Conservation (phyloP, 1,140 invertebrate genomes). For the Aphis craccivora region DNA sequence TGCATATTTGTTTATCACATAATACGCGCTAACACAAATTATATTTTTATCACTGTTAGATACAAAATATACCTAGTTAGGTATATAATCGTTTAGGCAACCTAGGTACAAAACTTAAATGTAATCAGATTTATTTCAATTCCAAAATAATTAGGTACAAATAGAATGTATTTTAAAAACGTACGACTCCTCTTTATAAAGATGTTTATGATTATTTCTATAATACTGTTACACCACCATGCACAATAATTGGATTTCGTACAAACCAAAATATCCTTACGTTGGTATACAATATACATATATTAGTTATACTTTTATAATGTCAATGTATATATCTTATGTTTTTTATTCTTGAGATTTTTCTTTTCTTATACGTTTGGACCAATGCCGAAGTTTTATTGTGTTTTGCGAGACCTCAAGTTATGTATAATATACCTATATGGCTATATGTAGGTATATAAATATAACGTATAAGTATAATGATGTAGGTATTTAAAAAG, state of each 20-base stretch:
- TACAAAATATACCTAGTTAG: too few relatives aligned
- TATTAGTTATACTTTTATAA: too few relatives aligned
- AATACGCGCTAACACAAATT: not conserved
- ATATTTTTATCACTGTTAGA: too few relatives aligned
- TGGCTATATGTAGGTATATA: not conserved
- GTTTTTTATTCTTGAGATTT: not conserved
- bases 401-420: not conserved
- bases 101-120: not conserved
- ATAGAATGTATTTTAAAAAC: not conserved
- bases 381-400: not conserved
- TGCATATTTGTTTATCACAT: not conserved
- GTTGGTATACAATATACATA: too few relatives aligned
- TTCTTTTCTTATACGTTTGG: not conserved
- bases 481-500: not conserved
- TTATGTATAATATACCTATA: not conserved
- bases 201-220: not conserved
- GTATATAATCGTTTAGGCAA: too few relatives aligned
- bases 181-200: not conserved
- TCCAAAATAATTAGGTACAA: not conserved
- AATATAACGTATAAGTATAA: not conserved
- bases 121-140: not conserved
- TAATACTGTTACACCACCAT: not conserved
- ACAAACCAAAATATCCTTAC: not conserved
- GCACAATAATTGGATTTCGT: not conserved
- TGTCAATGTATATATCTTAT: too few relatives aligned